Evolutionary conservation across 2,888 invertebrate genomes (phyloP).

Genomic region (Boloria euphrosyne): DNA sequence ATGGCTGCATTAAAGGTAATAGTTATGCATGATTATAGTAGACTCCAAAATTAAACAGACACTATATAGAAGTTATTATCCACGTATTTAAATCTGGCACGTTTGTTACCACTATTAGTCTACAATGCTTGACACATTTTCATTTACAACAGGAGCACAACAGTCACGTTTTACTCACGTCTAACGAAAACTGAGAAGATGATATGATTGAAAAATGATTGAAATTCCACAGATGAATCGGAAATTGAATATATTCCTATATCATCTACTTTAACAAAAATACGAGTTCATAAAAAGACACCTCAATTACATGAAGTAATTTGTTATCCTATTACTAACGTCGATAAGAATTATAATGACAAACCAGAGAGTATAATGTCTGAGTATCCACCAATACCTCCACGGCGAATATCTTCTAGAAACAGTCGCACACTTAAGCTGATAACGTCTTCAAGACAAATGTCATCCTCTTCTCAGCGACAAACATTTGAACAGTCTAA

Average conservation of each 20-base stretch:
- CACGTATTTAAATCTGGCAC: constrained; percentile 52
- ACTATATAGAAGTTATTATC: constrained; percentile 45
- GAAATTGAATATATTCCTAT: constrained; percentile 92
- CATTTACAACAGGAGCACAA: constrained; percentile 63
- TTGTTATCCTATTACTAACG: constrained; percentile 82
- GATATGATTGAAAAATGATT: constrained; percentile 58
- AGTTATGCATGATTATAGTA: constrained; percentile 72
- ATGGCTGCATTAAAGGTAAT: constrained; percentile 49
- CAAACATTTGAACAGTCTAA: constrained; percentile 71
- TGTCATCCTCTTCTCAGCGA: constrained; percentile 62
- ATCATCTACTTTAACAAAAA: constrained; percentile 90
- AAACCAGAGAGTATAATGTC: constrained; percentile 55
- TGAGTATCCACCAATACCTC: constrained; percentile 86
- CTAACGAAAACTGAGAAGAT: constrained; percentile 57
- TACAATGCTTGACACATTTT: constrained; percentile 61
- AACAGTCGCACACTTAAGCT: constrained; percentile 86
- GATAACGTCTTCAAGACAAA: constrained; percentile 79
- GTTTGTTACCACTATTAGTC: constrained; percentile 58
- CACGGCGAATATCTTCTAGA: constrained; percentile 88
- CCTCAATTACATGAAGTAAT: constrained; percentile 80
- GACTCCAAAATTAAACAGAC: constrained; percentile 78
- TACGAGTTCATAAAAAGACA: constrained; percentile 87
- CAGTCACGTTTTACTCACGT: constrained; percentile 67
- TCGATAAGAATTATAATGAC: constrained; percentile 57
- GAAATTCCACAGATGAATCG: constrained; percentile 86